Conservation (phyloP, 2,888 invertebrate species). For the Falcaria lacertinaria region DNA sequence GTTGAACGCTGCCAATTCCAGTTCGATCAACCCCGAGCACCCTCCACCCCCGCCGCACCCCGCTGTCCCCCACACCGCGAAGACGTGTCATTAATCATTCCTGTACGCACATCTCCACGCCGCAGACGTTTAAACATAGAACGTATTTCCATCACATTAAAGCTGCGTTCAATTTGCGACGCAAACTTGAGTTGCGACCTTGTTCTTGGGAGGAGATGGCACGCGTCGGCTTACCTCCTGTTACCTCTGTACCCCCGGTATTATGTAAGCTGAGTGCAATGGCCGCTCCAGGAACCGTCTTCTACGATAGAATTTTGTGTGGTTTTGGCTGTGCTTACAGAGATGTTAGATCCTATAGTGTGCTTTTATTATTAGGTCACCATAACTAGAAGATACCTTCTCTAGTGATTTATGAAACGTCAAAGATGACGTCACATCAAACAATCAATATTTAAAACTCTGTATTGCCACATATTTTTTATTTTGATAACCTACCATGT, state of each 20-base stretch:
- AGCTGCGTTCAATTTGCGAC: conserved; percentile 37
- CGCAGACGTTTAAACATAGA: conserved; percentile 37
- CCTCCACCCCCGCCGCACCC: conserved; percentile 30
- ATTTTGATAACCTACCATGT: neutral
- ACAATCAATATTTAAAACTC: no score
- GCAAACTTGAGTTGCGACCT: conserved; percentile 33
- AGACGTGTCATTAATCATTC: conserved; percentile 67
- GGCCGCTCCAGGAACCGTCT: conserved; percentile 52
- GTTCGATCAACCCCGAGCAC: conserved; percentile 64
- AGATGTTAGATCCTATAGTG: no score
- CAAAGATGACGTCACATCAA: no score
- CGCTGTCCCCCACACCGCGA: conserved; percentile 44
- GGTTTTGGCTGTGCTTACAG: no score
- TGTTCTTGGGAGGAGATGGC: conserved; percentile 19
- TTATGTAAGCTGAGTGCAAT: conserved; percentile 76
- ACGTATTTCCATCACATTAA: conserved; percentile 41
- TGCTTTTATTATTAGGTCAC: no score
- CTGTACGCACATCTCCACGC: conserved; percentile 43
- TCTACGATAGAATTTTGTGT: no score
- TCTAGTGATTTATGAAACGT: no score
- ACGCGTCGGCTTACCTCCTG: conserved; percentile 54
- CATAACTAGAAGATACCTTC: no score
- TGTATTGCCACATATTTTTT: no score
- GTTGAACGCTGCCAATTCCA: conserved; percentile 69
- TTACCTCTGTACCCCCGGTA: conserved; percentile 70